Evolutionary conservation across 2,888 invertebrate genomes (phyloP).

Genomic region (Celastrina argiolus): DNA sequence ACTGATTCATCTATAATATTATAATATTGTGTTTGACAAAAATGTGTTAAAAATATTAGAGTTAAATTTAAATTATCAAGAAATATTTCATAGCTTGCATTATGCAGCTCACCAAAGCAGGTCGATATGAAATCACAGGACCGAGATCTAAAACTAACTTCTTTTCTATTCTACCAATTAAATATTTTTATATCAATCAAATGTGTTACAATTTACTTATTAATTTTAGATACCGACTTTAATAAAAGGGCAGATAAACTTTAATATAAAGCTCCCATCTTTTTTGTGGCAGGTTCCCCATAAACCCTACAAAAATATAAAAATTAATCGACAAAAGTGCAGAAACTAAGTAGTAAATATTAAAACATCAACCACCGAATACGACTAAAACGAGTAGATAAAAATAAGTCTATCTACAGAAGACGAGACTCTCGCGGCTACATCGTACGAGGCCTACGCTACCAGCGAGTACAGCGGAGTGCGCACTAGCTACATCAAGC

Average conservation of each 20-base stretch:
- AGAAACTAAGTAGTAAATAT: neutral
- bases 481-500: slow-evolving; percentile 24
- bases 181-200: too few relatives aligned
- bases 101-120: too few relatives aligned
- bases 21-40: neutral
- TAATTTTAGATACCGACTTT: too few relatives aligned
- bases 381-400: neutral
- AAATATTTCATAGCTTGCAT: too few relatives aligned
- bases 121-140: too few relatives aligned
- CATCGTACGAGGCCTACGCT: slow-evolving; percentile 8
- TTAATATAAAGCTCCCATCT: too few relatives aligned
- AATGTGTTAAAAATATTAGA: neutral
- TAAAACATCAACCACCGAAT: neutral
- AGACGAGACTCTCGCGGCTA: slow-evolving; percentile 27
- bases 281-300: too few relatives aligned
- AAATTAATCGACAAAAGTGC: neutral
- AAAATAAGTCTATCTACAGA: neutral
- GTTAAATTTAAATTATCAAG: neutral
- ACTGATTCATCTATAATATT: neutral
- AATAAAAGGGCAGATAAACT: too few relatives aligned
- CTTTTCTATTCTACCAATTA: too few relatives aligned
- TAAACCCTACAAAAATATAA: too few relatives aligned
- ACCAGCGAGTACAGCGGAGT: slow-evolving; percentile 23
- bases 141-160: too few relatives aligned
- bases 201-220: too few relatives aligned